Evolutionary conservation across 1,140 invertebrate genomes (phyloP).

Genomic region (Campoletis sonorensis): DNA sequence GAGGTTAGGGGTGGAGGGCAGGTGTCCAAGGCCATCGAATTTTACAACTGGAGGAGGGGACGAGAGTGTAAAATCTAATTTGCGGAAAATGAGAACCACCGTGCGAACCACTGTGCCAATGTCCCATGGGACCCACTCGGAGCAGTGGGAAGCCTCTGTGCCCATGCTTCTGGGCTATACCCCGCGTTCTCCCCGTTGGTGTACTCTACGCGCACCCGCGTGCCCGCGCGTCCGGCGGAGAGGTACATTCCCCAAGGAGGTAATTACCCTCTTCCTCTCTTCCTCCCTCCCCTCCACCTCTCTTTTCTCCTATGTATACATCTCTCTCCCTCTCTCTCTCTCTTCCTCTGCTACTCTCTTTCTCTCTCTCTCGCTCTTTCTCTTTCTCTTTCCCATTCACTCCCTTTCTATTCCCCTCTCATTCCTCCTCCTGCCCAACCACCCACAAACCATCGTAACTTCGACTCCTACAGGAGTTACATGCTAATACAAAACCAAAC

Average conservation of each 20-base stretch:
- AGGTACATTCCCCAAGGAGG: conserved; percentile 70
- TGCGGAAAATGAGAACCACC: conserved; percentile 68
- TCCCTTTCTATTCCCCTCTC: conserved; percentile 21
- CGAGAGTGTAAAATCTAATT: conserved; percentile 62
- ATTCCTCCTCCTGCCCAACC: conserved; percentile 53
- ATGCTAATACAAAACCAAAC: conserved; percentile 75
- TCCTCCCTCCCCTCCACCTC: neutral
- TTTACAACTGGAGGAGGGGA: neutral
- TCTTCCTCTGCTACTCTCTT: conserved; percentile 5
- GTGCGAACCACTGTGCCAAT: conserved; percentile 66
- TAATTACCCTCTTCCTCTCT: conserved; percentile 68
- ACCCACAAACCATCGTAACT: conserved; percentile 71
- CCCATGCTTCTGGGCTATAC: conserved; percentile 67
- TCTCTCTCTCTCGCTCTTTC: conserved; percentile 26
- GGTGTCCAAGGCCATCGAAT: conserved; percentile 16
- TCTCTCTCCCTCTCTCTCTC: conserved; percentile 32
- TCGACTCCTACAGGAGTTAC: conserved; percentile 73
- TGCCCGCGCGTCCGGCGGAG: conserved; percentile 49
- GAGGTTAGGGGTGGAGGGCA: neutral
- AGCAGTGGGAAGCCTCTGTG: conserved; percentile 70
- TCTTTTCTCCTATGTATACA: conserved; percentile 44
- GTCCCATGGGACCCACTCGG: conserved; percentile 67
- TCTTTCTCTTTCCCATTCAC: conserved; percentile 9
- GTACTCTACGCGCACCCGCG: conserved; percentile 38
- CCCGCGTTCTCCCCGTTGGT: conserved; percentile 53